phyloP scores from a whole-genome alignment of 2,113 vertebrate species.

The Colinus virginianus region DNA sequence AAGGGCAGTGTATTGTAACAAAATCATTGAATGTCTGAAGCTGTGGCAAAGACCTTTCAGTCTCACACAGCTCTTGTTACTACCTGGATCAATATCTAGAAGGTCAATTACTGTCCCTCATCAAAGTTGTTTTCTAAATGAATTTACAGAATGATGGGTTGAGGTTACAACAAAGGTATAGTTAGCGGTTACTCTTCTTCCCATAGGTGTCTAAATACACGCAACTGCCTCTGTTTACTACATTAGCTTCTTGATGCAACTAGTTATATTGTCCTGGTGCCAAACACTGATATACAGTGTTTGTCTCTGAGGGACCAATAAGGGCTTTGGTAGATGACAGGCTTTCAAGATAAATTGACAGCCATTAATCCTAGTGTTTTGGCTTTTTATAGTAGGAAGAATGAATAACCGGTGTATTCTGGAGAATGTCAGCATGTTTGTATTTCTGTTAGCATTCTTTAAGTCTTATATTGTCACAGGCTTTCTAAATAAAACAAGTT shows the following conservation, averaged over 20 bases:
- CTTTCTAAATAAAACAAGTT: neutral
- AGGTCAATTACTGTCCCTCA: neutral
- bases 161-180: neutral
- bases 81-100: neutral
- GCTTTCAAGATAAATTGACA: neutral
- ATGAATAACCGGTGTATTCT: neutral
- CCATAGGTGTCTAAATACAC: neutral
- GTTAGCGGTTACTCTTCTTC: neutral
- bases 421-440: neutral
- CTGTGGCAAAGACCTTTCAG: neutral
- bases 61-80: neutral
- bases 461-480: neutral
- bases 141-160: neutral
- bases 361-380: neutral
- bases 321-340: neutral
- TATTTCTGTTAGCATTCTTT: neutral
- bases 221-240: rapidly evolving
- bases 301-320: neutral
- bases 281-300: neutral
- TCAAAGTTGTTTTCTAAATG: neutral
- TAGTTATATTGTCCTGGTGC: neutral
- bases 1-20: neutral
- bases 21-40: neutral
- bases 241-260: neutral
- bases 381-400: neutral